These are phyloP conservation scores for Sthenelais limicola DNA, from an alignment of 2,888 invertebrate genomes.

Conservation along the genomic window DNA sequence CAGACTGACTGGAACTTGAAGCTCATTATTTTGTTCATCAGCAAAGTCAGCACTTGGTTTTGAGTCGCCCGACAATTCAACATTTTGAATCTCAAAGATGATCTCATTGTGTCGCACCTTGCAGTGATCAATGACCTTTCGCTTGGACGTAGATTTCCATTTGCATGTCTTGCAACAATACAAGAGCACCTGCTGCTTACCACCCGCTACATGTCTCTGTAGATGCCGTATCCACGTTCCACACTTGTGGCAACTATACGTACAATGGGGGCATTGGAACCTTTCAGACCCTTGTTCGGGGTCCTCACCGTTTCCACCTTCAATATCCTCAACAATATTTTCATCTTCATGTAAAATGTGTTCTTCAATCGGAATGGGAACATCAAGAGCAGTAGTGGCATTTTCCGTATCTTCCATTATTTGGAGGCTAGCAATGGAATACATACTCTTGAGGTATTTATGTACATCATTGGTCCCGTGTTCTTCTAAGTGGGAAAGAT, in stretches of 20 bases:
- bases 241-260: constrained; percentile 21
- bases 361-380: too few relatives aligned
- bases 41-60: neutral
- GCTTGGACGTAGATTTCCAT: constrained; percentile 27
- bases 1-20: neutral
- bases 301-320: neutral
- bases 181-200: constrained; percentile 1
- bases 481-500: constrained; percentile 6
- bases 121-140: constrained; percentile 35
- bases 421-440: constrained; percentile 33
- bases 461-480: neutral
- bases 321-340: neutral
- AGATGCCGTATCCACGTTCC: constrained; percentile 24
- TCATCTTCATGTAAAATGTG: neutral
- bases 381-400: neutral
- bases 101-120: constrained; percentile 28
- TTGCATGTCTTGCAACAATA: constrained; percentile 36
- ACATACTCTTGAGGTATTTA: constrained; percentile 22
- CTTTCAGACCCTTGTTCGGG: neutral
- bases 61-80: constrained; percentile 18
- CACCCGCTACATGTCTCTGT: constrained; percentile 10
- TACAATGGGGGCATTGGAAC: constrained; percentile 21
- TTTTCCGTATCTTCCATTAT: constrained; percentile 5
- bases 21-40: neutral
- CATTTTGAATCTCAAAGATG: constrained; percentile 15